These are phyloP conservation scores for Muscina levida DNA, from an alignment of 2,888 invertebrate genomes.

Conservation along the genomic window DNA sequence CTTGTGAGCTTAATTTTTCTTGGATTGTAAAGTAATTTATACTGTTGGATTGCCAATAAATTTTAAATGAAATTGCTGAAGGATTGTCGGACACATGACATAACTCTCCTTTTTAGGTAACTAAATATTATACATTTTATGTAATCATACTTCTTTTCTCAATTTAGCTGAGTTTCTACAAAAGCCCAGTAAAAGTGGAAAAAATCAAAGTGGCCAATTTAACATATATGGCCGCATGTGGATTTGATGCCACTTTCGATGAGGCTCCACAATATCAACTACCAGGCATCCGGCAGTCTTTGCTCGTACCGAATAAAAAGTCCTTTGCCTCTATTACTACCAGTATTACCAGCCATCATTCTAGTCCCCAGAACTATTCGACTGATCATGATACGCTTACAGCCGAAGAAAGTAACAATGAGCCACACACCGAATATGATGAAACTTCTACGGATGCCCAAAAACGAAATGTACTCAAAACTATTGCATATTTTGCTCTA, in stretches of 20 bases:
- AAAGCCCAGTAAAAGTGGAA: slow-evolving; percentile 84
- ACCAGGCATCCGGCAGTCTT: background rate
- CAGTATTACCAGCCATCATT: background rate
- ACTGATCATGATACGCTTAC: slow-evolving; percentile 63
- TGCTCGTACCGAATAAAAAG: background rate
- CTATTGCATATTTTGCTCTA: slow-evolving; percentile 86
- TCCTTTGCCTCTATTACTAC: background rate
- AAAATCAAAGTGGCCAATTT: slow-evolving; percentile 98
- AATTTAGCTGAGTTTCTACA: slow-evolving; percentile 19
- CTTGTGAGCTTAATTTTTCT: too few relatives aligned
- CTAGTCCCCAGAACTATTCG: background rate
- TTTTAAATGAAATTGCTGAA: too few relatives aligned
- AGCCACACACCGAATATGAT: background rate
- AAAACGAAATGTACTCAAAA: slow-evolving; percentile 1
- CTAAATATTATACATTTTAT: too few relatives aligned
- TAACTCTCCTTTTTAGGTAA: too few relatives aligned
- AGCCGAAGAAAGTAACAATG: slow-evolving; percentile 45
- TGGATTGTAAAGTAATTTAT: too few relatives aligned
- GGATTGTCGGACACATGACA: too few relatives aligned
- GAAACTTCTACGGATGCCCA: background rate
- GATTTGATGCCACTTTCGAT: slow-evolving; percentile 82
- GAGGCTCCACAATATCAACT: background rate
- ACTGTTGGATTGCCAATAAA: too few relatives aligned
- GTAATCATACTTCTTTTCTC: background rate
- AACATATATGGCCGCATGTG: slow-evolving; percentile 98